A percentile compares a stretch with the other conserved stretches of the same genome.
Evolutionary conservation across 2,113 vertebrate genomes (phyloP).

Genomic region (Camarhynchus parvulus): DNA sequence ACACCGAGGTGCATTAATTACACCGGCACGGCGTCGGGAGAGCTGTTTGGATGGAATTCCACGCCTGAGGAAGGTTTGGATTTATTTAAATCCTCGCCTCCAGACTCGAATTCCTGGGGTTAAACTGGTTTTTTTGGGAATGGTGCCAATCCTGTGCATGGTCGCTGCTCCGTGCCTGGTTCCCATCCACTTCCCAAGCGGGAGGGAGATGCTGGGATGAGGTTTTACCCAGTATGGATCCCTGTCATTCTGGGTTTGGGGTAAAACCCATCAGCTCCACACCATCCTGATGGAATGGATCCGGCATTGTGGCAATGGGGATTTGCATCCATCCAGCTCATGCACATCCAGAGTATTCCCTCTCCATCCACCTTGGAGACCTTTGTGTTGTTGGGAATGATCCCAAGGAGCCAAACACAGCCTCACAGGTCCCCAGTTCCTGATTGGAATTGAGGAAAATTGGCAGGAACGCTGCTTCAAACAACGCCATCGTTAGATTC

Average conservation of each 20-base stretch:
- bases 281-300: background rate
- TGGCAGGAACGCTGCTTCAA: background rate
- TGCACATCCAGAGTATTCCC: background rate
- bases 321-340: background rate
- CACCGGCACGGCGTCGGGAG: background rate
- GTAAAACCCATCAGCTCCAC: background rate
- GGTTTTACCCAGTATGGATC: background rate
- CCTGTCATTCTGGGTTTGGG: background rate
- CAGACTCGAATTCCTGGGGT: conserved; percentile 1
- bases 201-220: background rate
- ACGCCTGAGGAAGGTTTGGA: background rate
- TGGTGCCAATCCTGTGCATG: background rate
- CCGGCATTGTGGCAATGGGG: accelerated
- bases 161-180: background rate
- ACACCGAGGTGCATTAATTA: background rate
- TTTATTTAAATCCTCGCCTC: background rate
- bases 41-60: conserved; percentile 7
- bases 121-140: background rate
- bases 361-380: background rate
- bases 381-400: background rate
- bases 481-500: background rate
- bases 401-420: background rate
- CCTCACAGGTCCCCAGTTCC: background rate
- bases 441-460: background rate
- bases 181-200: background rate